Evolutionary conservation across 2,888 invertebrate species (phyloP).

Genomic region (Tiliacea citrago): DNA sequence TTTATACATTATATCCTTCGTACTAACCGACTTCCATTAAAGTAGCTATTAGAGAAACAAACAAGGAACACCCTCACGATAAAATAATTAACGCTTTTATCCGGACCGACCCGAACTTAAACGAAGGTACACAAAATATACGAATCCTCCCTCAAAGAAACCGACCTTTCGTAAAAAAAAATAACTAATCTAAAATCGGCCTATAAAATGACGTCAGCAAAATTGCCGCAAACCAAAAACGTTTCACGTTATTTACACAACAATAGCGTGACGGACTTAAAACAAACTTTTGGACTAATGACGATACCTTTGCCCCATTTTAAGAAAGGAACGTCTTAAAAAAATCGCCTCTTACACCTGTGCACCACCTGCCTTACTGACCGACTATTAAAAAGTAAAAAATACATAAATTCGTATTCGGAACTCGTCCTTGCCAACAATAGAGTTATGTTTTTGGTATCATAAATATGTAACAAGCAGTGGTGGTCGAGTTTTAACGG

Average conservation of each 20-base stretch:
- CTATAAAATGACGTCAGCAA: conserved; percentile 87
- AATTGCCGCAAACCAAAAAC: conserved; percentile 75
- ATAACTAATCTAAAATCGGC: conserved; percentile 84
- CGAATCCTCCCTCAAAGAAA: conserved; percentile 79
- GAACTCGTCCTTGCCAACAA: conserved; percentile 77
- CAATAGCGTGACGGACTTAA: conserved; percentile 86
- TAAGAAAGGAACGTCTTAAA: conserved; percentile 72
- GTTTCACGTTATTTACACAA: conserved; percentile 79
- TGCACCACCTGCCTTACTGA: conserved; percentile 84
- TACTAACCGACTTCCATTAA: conserved; percentile 85
- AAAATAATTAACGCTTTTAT: conserved; percentile 90
- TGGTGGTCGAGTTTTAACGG: no score
- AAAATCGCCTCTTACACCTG: conserved; percentile 81
- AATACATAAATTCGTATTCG: conserved; percentile 74
- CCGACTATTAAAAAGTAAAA: conserved; percentile 78
- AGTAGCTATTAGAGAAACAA: conserved; percentile 90
- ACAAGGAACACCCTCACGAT: conserved; percentile 87
- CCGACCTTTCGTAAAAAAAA: conserved; percentile 71
- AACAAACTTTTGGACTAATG: conserved; percentile 86
- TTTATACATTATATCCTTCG: conserved; percentile 81
- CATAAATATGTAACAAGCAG: conserved; percentile 49
- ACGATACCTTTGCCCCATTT: conserved; percentile 79
- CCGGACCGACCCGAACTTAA: conserved; percentile 74
- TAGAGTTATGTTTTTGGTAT: conserved; percentile 65
- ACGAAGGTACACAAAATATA: conserved; percentile 67